Evolutionary conservation across 2,113 vertebrate genomes (phyloP).

Genomic region (Melozone crissalis): DNA sequence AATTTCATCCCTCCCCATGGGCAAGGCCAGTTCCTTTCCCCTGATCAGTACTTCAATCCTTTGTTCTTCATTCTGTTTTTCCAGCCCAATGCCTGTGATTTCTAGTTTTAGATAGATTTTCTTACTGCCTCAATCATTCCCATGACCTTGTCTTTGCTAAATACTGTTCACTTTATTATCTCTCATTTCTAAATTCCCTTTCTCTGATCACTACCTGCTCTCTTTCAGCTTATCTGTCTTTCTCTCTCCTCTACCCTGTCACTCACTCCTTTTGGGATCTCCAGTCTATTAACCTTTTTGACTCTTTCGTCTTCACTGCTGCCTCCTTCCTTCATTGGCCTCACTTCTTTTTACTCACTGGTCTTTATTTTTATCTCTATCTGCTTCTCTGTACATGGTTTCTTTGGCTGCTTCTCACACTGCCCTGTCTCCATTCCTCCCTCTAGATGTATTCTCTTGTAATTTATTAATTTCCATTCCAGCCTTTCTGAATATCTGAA

Average conservation of each 20-base stretch:
- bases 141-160: conserved; percentile 60
- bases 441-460: not conserved
- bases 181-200: conserved; percentile 41
- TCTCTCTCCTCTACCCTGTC: conserved; percentile 38
- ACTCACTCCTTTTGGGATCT: conserved; percentile 63
- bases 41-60: not conserved
- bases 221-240: conserved; percentile 47
- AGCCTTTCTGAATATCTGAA: not conserved
- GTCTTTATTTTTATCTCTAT: conserved; percentile 10
- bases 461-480: conserved; percentile 4
- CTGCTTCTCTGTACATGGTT: not conserved
- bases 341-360: conserved; percentile 7
- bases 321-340: conserved; percentile 23
- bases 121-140: conserved; percentile 22
- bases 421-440: not conserved
- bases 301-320: conserved; percentile 40
- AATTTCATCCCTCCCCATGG: not conserved
- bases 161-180: conserved; percentile 48
- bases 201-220: conserved; percentile 53
- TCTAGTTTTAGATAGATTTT: not conserved
- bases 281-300: conserved; percentile 65
- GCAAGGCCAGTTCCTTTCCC: not conserved
- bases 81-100: not conserved
- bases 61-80: conserved; percentile 19
- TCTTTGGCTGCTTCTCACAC: not conserved